These are phyloP conservation scores for Arvicanthis niloticus DNA, from an alignment of 2,113 vertebrate genomes.

Conservation along the genomic window DNA sequence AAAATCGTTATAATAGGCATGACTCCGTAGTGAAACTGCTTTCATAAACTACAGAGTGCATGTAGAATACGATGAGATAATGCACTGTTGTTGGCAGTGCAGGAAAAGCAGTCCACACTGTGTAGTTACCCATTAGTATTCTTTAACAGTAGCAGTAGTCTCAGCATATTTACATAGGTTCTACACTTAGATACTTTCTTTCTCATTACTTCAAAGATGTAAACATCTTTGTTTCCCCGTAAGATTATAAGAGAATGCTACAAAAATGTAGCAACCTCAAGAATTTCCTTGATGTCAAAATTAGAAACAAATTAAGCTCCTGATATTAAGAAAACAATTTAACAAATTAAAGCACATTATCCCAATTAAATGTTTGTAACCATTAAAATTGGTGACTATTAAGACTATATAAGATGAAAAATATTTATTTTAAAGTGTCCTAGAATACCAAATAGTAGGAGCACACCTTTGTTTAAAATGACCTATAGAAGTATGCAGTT, in stretches of 20 bases:
- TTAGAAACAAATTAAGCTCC: constrained; percentile 57
- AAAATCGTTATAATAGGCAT: not conserved
- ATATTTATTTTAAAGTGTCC: constrained; percentile 51
- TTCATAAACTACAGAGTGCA: constrained; percentile 30
- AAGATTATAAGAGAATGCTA: constrained; percentile 58
- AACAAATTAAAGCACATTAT: constrained; percentile 52
- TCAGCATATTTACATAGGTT: constrained; percentile 47
- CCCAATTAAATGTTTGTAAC: constrained; percentile 54
- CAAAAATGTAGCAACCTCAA: constrained; percentile 53
- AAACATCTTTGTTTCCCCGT: constrained; percentile 35
- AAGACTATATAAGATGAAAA: constrained; percentile 62
- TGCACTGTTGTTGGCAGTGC: constrained; percentile 19
- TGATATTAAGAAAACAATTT: constrained; percentile 69
- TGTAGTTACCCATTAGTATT: constrained; percentile 54
- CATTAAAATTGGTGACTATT: constrained; percentile 64
- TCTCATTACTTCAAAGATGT: constrained; percentile 65
- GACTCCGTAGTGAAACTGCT: constrained; percentile 44
- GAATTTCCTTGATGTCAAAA: constrained; percentile 64
- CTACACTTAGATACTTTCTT: constrained; percentile 48
- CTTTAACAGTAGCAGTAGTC: constrained; percentile 39
- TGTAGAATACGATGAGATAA: constrained; percentile 27
- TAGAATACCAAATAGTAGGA: constrained; percentile 45
- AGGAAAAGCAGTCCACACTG: constrained; percentile 37
- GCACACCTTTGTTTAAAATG: constrained; percentile 57
- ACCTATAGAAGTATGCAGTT: constrained; percentile 6